Base-by-base conservation (phyloP, 2,113 vertebrate species). In the Tragelaphus strepsiceros region DNA sequence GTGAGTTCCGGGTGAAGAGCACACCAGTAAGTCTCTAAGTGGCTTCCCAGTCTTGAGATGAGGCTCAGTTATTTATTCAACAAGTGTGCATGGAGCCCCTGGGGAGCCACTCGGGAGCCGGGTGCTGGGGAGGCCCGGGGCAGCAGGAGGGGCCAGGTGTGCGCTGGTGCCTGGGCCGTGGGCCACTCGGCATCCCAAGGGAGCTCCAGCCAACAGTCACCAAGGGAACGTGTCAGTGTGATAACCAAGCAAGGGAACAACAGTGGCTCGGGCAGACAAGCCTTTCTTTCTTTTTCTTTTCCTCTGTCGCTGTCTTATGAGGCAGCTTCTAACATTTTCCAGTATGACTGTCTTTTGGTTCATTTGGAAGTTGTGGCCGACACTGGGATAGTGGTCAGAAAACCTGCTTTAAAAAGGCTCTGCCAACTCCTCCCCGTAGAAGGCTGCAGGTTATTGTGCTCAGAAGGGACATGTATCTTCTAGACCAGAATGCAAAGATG, bases 71-170 rank as follows among this genome's bases (percentile, higher is more conserved):
- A 59, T 54, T 87, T 88, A 49, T 71, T 88, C 21, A 35, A 6
- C 30, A 90, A 19, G 12, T 39, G 19, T 4, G 43, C 49, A 14
- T 39, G 43, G 90, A 58, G 32, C 13, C n/a, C 49, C 26, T 3
- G 0, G 28, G n/a, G 8, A 39, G 0, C 11, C 11, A 7, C 71
- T 46, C 16, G 6, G 46, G 14, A 5, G 24, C 2, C 11, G 4
- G 43, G 39, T 90, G 53, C 89, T 86, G 2, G 64, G 53, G 54
- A n/a, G 67, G n/a, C 67, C n/a, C 17, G 0, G 19, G 64, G 71
- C 71, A 24, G 58, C 89, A 62, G 1, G 53, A 67, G 54, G 26
- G 39, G 56, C 90, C 54, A 14, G 32, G 22, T 17, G 32, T n/a
- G 74, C n/a, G 2, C 64, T 24, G 43, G 64, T 22, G 11, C 51